A percentile compares a stretch with the other conserved stretches of the same genome.
Conservation (phyloP, 2,113 vertebrate species). For the Centropus bengalensis region DNA sequence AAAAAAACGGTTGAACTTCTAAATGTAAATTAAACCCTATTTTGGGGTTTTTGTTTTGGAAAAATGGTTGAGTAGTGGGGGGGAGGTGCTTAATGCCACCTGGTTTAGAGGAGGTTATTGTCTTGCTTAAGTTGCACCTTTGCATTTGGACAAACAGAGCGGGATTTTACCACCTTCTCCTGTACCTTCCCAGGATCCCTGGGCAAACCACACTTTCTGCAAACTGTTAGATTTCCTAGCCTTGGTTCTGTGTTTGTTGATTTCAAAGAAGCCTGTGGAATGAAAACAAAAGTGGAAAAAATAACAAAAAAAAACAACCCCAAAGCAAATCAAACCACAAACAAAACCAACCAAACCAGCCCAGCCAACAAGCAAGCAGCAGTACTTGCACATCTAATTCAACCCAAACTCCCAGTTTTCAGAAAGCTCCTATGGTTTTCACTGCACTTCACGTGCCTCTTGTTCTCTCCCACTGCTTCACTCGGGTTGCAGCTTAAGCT, state of each 20-base stretch:
- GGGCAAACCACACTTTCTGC: not conserved
- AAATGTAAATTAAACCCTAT: not conserved
- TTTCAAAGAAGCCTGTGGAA: not conserved
- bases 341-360: not conserved
- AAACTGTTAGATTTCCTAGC: not conserved
- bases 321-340: too few relatives aligned
- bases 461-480: not conserved
- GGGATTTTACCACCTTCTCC: not conserved
- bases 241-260: not conserved
- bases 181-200: not conserved
- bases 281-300: not conserved
- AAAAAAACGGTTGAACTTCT: not conserved
- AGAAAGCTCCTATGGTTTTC: not conserved
- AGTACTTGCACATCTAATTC: not conserved
- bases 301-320: too few relatives aligned
- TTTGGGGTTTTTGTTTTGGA: not conserved
- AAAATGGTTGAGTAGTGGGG: fast-evolving
- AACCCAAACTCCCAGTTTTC: not conserved
- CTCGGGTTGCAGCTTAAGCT: not conserved
- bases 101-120: not conserved
- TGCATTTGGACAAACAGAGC: not conserved
- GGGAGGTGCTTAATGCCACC: not conserved
- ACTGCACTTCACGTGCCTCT: not conserved
- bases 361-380: not conserved
- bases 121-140: not conserved